A percentile compares a stretch with the other conserved stretches of the same genome.
Evolutionary conservation across 1,140 invertebrate genomes (phyloP).

Genomic region (Drosophila parabipectinata): DNA sequence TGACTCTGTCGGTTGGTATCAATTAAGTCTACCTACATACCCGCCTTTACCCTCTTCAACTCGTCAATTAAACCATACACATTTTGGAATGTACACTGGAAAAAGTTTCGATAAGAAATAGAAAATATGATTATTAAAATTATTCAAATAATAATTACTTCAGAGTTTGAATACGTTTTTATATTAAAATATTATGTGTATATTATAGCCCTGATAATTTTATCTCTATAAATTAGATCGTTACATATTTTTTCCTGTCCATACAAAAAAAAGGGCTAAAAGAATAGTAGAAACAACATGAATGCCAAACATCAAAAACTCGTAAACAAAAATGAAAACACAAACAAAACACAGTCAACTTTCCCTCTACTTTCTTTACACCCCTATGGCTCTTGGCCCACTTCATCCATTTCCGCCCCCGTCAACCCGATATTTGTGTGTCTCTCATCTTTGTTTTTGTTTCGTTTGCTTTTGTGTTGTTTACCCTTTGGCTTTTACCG

Average conservation of each 20-base stretch:
- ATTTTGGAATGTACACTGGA: constrained; percentile 20
- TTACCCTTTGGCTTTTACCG: constrained; percentile 78
- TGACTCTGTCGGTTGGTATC: constrained; percentile 17
- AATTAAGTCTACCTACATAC: constrained; percentile 25
- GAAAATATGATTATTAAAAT: neutral
- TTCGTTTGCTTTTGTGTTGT: constrained; percentile 53
- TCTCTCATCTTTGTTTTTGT: constrained; percentile 50
- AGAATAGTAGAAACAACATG: constrained; percentile 15
- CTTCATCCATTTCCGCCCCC: neutral
- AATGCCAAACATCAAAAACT: constrained; percentile 43
- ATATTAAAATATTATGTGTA: too few relatives aligned
- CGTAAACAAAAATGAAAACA: constrained; percentile 65
- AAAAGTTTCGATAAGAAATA: constrained; percentile 1
- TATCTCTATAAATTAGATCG: neutral
- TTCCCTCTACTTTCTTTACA: neutral
- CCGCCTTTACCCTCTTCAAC: constrained; percentile 64
- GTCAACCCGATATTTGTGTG: constrained; percentile 11
- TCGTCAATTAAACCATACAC: constrained; percentile 70
- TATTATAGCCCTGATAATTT: too few relatives aligned
- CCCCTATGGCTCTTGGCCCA: neutral
- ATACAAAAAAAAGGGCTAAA: constrained; percentile 4
- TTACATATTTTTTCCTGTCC: neutral
- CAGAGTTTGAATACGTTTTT: too few relatives aligned
- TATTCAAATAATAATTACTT: too few relatives aligned
- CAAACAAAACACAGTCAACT: constrained; percentile 32